Conservation (phyloP, 2,888 invertebrate genomes). For the Spialia ferax region DNA sequence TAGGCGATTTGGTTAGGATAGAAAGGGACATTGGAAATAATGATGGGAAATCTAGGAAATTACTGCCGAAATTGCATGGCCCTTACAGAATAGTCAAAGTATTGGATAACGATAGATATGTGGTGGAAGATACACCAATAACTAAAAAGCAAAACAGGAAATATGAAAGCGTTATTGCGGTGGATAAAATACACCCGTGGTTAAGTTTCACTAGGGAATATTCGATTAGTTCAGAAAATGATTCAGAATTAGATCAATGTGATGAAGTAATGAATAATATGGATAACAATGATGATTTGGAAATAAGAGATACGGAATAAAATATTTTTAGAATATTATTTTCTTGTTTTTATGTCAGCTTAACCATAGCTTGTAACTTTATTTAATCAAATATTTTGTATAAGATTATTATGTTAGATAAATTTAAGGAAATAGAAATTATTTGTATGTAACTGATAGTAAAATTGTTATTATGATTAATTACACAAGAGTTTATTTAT, state of each 20-base stretch:
- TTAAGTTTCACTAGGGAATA: neutral
- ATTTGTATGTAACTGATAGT: too few species aligned
- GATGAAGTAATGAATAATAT: neutral
- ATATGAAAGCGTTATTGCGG: constrained; percentile 6
- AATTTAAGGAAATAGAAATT: too few species aligned
- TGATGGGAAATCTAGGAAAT: constrained; percentile 11
- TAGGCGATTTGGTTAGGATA: constrained; percentile 22
- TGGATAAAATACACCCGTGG: constrained; percentile 26
- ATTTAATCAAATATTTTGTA: too few species aligned
- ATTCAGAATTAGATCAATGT: neutral
- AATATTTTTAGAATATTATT: too few species aligned
- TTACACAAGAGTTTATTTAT: too few species aligned
- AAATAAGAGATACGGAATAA: too few species aligned
- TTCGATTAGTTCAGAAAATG: neutral
- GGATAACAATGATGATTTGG: neutral
- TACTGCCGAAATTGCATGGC: constrained; percentile 10
- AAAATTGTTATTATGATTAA: too few species aligned
- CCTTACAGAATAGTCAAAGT: constrained; percentile 16
- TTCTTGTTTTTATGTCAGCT: too few species aligned
- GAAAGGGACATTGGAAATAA: constrained; percentile 10
- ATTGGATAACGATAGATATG: constrained; percentile 20
- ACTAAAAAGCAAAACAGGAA: neutral
- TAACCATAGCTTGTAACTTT: too few species aligned
- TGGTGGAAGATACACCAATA: constrained; percentile 23
- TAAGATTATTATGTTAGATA: too few species aligned